Evolutionary conservation across 2,888 invertebrate genomes (phyloP).

Genomic region (Lasioglossum pauxillum): DNA sequence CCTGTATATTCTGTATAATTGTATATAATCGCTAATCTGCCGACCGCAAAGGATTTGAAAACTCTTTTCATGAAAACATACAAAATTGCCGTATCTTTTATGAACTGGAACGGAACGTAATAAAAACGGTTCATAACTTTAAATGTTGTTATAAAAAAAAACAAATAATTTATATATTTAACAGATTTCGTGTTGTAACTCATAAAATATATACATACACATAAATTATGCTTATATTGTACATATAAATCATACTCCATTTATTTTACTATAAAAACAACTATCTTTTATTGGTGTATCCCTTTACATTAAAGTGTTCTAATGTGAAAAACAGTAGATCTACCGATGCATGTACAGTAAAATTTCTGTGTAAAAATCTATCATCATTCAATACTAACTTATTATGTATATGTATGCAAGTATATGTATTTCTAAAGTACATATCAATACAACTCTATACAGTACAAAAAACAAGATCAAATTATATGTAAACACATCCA

Average conservation of each 20-base stretch:
- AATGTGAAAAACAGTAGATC: conserved; percentile 34
- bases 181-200: not conserved
- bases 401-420: not conserved
- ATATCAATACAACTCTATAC: conserved; percentile 5
- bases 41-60: not conserved
- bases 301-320: conserved; percentile 23
- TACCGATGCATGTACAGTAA: conserved; percentile 26
- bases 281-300: conserved; percentile 31
- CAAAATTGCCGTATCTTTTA: not conserved
- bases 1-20: too few species aligned
- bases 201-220: not conserved
- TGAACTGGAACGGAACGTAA: not conserved
- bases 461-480: conserved; percentile 44
- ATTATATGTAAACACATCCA: conserved; percentile 43
- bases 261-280: conserved; percentile 59
- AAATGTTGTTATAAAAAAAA: not conserved
- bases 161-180: not conserved
- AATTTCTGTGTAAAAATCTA: conserved; percentile 46
- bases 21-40: too few species aligned
- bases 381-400: conserved; percentile 1
- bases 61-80: not conserved
- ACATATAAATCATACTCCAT: conserved; percentile 22
- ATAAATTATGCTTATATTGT: not conserved
- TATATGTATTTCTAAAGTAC: conserved; percentile 6
- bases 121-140: not conserved